Evolutionary conservation across 92 coral and sea anemone species (phyloP).

Genomic region (Phenganax subtilis): DNA sequence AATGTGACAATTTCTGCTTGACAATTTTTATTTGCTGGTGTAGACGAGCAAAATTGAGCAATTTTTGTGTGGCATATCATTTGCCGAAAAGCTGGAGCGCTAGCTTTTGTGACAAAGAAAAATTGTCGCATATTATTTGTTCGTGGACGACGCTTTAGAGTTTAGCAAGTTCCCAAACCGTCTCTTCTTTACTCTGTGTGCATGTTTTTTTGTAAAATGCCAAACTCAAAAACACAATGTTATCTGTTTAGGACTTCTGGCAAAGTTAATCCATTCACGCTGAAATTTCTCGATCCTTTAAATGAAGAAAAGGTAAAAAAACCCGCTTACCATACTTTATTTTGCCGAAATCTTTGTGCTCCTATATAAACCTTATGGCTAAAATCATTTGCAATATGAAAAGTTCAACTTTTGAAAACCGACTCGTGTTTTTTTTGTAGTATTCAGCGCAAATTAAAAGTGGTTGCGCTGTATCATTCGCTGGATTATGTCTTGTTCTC

Average conservation of each 20-base stretch:
- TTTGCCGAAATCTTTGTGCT: no score
- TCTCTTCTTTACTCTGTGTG: background rate
- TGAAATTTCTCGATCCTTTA: conserved; percentile 63
- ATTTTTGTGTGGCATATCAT: no score
- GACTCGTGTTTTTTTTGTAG: conserved; percentile 36
- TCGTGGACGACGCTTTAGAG: no score
- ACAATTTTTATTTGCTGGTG: no score
- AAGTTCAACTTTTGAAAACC: background rate
- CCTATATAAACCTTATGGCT: no score
- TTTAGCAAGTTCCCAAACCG: no score
- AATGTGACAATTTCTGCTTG: no score
- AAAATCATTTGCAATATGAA: background rate
- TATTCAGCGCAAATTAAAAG: conserved; percentile 82
- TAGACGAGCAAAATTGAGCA: no score
- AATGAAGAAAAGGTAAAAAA: conserved; percentile 71
- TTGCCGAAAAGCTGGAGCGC: no score
- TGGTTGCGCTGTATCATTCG: conserved; percentile 70
- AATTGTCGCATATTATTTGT: no score
- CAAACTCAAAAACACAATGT: background rate
- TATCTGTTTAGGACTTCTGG: conserved; percentile 53
- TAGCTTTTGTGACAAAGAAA: no score
- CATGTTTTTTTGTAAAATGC: background rate
- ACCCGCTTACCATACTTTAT: background rate
- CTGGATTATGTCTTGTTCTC: conserved; percentile 72
- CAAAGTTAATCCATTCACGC: conserved; percentile 84